Evolutionary conservation across 2,113 vertebrate species (phyloP).

Genomic region (Ailuropoda melanoleuca): DNA sequence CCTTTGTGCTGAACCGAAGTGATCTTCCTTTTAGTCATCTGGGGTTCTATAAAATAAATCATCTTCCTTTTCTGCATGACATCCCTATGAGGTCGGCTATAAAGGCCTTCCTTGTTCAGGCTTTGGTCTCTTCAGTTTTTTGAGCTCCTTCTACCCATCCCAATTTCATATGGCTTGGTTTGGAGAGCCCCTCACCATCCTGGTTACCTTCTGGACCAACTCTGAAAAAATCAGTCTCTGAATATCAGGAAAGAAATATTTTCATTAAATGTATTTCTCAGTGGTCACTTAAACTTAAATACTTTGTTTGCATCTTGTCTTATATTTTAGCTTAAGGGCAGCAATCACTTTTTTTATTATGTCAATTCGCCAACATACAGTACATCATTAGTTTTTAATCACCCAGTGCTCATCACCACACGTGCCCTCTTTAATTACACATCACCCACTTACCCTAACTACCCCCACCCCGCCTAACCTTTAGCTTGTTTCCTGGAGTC

Average conservation of each 20-base stretch:
- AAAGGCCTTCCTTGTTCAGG: background rate
- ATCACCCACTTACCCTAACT: background rate
- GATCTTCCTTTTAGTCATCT: background rate
- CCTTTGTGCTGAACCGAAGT: background rate
- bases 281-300: conserved; percentile 38
- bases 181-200: background rate
- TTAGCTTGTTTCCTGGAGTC: background rate
- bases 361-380: background rate
- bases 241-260: background rate
- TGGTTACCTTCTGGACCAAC: background rate
- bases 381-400: background rate
- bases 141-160: background rate
- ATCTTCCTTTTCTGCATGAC: background rate
- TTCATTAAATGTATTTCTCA: conserved; percentile 37
- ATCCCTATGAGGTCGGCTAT: background rate
- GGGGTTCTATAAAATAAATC: background rate
- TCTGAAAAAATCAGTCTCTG: background rate
- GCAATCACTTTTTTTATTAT: background rate
- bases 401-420: background rate
- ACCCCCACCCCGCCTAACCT: background rate
- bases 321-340: conserved; percentile 21
- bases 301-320: conserved; percentile 15
- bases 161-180: background rate
- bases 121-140: background rate
- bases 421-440: background rate